phyloP scores from a whole-genome alignment of 2,797 vertebrate genomes.

The Hippopotamyrus pictus region DNA sequence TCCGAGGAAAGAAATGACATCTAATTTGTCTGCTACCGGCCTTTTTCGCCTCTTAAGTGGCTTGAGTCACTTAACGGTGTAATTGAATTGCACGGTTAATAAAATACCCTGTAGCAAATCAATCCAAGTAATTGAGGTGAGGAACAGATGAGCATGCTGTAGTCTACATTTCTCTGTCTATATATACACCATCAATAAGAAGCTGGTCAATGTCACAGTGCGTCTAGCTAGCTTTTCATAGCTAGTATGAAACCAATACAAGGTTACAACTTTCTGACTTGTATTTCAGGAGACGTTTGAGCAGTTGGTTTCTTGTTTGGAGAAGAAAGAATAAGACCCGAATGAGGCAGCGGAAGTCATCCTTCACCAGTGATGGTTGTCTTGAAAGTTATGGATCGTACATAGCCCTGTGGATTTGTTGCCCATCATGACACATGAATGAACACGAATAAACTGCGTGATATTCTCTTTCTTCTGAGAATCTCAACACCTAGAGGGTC shows the following conservation, averaged over 20 bases:
- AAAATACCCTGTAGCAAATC: conserved; percentile 7
- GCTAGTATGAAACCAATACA: background rate
- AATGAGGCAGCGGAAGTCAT: background rate
- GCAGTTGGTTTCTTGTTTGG: background rate
- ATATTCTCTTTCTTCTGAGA: background rate
- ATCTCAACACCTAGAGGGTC: background rate
- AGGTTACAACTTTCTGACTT: background rate
- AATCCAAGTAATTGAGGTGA: conserved; percentile 16
- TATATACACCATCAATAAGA: background rate
- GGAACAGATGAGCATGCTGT: background rate
- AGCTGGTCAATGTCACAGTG: background rate
- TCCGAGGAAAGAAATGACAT: background rate
- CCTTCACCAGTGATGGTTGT: background rate
- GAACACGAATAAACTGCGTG: background rate
- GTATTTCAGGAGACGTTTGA: background rate
- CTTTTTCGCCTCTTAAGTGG: background rate
- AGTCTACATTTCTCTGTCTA: background rate
- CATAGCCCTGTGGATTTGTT: background rate
- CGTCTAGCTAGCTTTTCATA: background rate
- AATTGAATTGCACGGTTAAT: conserved; percentile 22
- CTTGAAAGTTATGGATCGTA: background rate
- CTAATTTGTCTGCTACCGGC: background rate
- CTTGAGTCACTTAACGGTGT: conserved; percentile 21
- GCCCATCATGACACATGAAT: background rate
- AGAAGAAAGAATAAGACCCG: background rate